Evolutionary conservation across 2,888 invertebrate genomes (phyloP).

Genomic region (Rhagophthalmus giganteus): DNA sequence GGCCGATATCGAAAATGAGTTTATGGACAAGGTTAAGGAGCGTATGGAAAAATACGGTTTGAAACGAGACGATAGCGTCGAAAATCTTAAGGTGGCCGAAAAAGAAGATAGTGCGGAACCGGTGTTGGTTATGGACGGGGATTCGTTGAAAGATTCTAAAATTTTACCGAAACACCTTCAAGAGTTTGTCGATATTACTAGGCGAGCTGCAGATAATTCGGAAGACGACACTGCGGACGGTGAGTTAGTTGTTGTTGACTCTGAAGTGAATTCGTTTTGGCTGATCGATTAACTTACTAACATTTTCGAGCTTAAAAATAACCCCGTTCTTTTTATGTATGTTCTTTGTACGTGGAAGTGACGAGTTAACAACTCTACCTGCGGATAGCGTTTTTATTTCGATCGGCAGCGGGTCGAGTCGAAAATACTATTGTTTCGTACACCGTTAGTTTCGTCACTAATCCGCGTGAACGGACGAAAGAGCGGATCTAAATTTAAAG

Average conservation of each 20-base stretch:
- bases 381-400: not conserved
- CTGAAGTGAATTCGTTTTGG: slow-evolving; percentile 48
- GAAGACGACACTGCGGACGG: slow-evolving; percentile 57
- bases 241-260: slow-evolving; percentile 58
- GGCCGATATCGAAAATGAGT: slow-evolving; percentile 71
- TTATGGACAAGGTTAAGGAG: slow-evolving; percentile 74
- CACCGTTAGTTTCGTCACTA: not conserved
- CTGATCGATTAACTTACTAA: slow-evolving; percentile 52
- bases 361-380: no score
- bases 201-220: slow-evolving; percentile 39
- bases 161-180: slow-evolving; percentile 76
- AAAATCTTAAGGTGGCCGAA: slow-evolving; percentile 43
- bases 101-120: slow-evolving; percentile 42
- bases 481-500: slow-evolving; percentile 37
- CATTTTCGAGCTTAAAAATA: slow-evolving; percentile 9
- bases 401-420: no score
- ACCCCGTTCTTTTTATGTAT: no score
- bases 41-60: slow-evolving; percentile 71
- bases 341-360: no score
- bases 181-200: slow-evolving; percentile 73
- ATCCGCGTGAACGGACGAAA: not conserved
- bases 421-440: no score
- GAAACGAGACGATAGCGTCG: slow-evolving; percentile 66
- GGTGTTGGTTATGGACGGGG: slow-evolving; percentile 68
- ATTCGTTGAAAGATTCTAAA: slow-evolving; percentile 63